These are phyloP conservation scores for Gavialis gangeticus DNA, from an alignment of 2,113 vertebrate genomes.

Conservation along the genomic window DNA sequence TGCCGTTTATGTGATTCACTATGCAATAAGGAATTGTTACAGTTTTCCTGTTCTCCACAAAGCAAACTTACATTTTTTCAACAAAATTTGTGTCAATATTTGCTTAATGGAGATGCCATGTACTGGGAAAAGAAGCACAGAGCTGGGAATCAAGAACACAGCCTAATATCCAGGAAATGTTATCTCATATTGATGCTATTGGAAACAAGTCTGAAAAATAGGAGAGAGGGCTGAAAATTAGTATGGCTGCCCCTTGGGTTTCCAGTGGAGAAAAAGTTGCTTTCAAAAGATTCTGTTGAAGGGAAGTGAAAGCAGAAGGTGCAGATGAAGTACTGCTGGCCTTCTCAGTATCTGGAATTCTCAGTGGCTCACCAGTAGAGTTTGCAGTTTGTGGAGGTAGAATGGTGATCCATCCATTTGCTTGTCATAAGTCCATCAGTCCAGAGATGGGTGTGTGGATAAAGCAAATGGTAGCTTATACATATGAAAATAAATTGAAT, in stretches of 20 bases:
- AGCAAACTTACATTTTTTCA: not conserved
- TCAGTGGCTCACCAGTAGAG: not conserved
- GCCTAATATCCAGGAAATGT: rapidly evolving
- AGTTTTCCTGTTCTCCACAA: not conserved
- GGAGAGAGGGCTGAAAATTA: not conserved
- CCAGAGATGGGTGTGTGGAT: not conserved
- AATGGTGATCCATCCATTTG: not conserved
- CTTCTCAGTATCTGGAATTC: not conserved
- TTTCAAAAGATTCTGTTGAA: not conserved
- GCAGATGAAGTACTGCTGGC: not conserved
- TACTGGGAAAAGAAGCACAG: not conserved
- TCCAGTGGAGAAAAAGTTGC: not conserved
- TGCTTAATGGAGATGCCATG: not conserved
- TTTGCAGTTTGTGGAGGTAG: not conserved
- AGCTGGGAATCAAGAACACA: rapidly evolving
- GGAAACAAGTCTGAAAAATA: too few species aligned
- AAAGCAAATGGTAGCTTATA: not conserved
- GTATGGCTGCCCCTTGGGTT: not conserved
- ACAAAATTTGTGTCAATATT: not conserved
- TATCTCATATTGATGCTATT: not conserved
- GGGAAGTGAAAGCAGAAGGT: not conserved
- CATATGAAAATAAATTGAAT: too few species aligned
- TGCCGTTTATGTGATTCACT: not conserved
- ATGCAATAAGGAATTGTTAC: not conserved
- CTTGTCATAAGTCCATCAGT: not conserved